A percentile compares a stretch with the other conserved stretches of the same genome.
Evolutionary conservation across 1,140 invertebrate genomes (phyloP).

Genomic region (Zelostemma sp.): DNA sequence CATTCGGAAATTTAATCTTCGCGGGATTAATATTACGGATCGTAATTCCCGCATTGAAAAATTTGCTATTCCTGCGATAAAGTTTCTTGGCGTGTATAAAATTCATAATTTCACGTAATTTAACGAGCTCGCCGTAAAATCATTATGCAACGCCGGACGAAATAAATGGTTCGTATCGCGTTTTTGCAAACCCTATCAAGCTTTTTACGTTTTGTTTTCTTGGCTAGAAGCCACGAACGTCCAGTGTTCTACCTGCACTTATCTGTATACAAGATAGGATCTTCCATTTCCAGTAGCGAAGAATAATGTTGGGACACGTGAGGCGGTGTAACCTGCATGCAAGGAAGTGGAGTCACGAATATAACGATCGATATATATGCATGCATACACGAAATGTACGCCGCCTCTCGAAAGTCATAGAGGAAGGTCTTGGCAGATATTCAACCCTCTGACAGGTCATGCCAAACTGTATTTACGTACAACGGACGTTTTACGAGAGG

Average conservation of each 20-base stretch:
- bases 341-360: slow-evolving; percentile 27
- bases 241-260: slow-evolving; percentile 7
- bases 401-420: slow-evolving; percentile 28
- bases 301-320: slow-evolving; percentile 16
- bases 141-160: slow-evolving; percentile 12
- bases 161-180: slow-evolving; percentile 13
- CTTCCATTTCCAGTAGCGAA: slow-evolving; percentile 29
- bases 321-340: slow-evolving; percentile 27
- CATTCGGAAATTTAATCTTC: too few species aligned
- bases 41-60: too few species aligned
- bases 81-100: too few species aligned
- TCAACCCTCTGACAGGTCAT: slow-evolving; percentile 39
- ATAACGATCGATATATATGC: slow-evolving; percentile 37
- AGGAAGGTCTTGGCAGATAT: slow-evolving; percentile 41
- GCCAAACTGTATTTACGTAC: too few species aligned
- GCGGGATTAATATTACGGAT: too few species aligned
- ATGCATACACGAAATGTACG: not conserved
- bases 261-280: slow-evolving; percentile 45
- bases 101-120: too few species aligned
- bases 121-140: too few species aligned
- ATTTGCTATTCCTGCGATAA: too few species aligned
- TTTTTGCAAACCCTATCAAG: slow-evolving; percentile 11
- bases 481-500: too few species aligned
- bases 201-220: slow-evolving; percentile 3
- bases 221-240: too few species aligned